Percentiles rank a stretch among this genome's conserved stretches.
Evolutionary conservation across 2,113 vertebrate genomes (phyloP).

Genomic region (Mustela lutreola): DNA sequence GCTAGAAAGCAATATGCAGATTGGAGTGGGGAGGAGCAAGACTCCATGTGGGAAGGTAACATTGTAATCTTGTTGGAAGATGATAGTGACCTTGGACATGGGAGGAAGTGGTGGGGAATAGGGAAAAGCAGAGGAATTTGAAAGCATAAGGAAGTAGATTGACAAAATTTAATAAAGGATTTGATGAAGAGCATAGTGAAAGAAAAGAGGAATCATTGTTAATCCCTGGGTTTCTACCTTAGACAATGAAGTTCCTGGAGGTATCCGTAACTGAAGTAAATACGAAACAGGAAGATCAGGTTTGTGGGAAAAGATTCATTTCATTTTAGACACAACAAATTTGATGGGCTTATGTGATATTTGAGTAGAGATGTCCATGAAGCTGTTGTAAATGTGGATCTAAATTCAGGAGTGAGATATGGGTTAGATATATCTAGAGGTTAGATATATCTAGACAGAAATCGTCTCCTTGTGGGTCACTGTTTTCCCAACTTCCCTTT

Average conservation of each 20-base stretch:
- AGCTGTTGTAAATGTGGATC: neutral
- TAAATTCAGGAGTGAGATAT: neutral
- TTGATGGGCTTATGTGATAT: neutral
- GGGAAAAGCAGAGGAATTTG: neutral
- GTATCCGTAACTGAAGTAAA: neutral
- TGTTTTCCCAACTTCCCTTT: neutral
- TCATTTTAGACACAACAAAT: neutral
- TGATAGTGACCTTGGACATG: neutral
- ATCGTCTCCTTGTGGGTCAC: neutral
- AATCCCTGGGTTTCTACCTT: neutral
- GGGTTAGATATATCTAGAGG: neutral
- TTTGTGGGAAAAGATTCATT: neutral
- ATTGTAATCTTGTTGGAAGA: neutral
- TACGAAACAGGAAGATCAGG: neutral
- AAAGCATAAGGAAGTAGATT: neutral
- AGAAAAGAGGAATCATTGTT: neutral
- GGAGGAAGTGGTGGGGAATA: neutral
- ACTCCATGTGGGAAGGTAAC: neutral
- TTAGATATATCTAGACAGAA: neutral
- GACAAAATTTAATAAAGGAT: neutral
- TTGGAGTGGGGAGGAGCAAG: neutral
- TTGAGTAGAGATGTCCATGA: neutral
- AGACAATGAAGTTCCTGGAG: neutral
- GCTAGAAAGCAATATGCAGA: neutral
- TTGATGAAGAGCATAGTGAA: neutral